A percentile compares a stretch with the other conserved stretches of the same genome.
These are phyloP conservation scores for Cerceris rybyensis DNA, from an alignment of 2,888 invertebrate genomes.

Conservation along the genomic window DNA sequence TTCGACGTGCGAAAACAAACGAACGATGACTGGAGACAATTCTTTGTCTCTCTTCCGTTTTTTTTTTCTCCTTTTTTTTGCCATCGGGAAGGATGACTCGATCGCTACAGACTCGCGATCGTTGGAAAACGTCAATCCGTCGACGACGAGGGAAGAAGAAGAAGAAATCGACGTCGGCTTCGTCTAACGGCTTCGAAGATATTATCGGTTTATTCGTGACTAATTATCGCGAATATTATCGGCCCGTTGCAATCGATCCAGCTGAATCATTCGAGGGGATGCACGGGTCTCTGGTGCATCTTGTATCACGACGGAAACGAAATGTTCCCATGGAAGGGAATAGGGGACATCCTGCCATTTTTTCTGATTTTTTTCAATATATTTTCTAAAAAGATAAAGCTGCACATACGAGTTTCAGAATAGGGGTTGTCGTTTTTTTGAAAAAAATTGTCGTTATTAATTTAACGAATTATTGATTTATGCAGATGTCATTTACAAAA, in stretches of 20 bases:
- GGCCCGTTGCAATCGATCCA: conserved; percentile 23
- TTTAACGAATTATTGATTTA: too few species aligned
- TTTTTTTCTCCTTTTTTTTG: neutral
- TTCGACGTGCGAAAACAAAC: neutral
- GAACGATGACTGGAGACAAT: conserved; percentile 11
- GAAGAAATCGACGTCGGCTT: conserved; percentile 17
- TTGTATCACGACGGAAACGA: conserved; percentile 50
- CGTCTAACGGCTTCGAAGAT: conserved; percentile 46
- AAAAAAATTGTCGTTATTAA: too few species aligned
- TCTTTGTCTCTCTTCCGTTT: neutral
- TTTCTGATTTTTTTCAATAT: too few species aligned
- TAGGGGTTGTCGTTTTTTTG: too few species aligned
- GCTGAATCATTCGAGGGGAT: conserved; percentile 57
- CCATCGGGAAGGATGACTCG: conserved; percentile 14
- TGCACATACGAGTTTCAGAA: too few species aligned
- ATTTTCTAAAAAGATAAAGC: too few species aligned
- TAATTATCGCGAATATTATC: conserved; percentile 66
- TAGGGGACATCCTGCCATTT: conserved; percentile 8
- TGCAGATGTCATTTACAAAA: too few species aligned
- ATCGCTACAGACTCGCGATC: neutral
- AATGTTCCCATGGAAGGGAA: conserved; percentile 55
- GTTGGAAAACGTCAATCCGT: conserved; percentile 39
- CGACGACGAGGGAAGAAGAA: conserved; percentile 30
- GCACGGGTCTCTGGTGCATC: neutral
- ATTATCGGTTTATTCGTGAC: conserved; percentile 51